These are phyloP conservation scores for Spisula solida DNA, from an alignment of 2,888 invertebrate genomes.

Conservation along the genomic window DNA sequence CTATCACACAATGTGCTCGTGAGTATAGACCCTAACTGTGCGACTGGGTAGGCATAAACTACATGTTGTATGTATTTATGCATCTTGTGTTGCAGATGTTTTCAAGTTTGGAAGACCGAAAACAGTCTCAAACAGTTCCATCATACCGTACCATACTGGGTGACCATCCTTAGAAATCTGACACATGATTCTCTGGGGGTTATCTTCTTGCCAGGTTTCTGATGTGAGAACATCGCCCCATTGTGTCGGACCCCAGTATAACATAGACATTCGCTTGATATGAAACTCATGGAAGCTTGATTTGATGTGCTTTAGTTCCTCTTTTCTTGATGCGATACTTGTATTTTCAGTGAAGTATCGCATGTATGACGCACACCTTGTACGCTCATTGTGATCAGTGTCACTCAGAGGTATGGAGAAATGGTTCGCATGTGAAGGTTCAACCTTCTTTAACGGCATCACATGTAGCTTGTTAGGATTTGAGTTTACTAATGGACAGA, in stretches of 20 bases:
- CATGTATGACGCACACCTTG: constrained; percentile 79
- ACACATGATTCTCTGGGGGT: constrained; percentile 72
- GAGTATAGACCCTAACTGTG: no score
- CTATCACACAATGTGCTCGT: no score
- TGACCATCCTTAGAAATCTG: constrained; percentile 63
- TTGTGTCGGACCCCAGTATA: constrained; percentile 74
- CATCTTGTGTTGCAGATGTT: not conserved
- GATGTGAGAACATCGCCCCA: constrained; percentile 78
- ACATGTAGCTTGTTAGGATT: constrained; percentile 51
- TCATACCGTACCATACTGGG: constrained; percentile 75
- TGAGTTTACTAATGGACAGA: constrained; percentile 49
- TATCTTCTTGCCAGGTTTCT: constrained; percentile 77
- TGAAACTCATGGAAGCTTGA: constrained; percentile 76
- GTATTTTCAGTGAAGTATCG: constrained; percentile 78
- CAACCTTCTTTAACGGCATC: constrained; percentile 55
- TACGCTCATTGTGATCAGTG: constrained; percentile 74
- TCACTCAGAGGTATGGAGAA: constrained; percentile 77
- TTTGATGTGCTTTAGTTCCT: constrained; percentile 72
- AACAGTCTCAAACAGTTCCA: constrained; percentile 74
- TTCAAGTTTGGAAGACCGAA: constrained; percentile 68
- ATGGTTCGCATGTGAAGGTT: constrained; percentile 61
- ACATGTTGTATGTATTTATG: not conserved
- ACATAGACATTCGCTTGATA: constrained; percentile 74
- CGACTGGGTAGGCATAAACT: no score
- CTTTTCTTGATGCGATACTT: constrained; percentile 76